phyloP scores from a whole-genome alignment of 2,113 vertebrate species.

The Petrocephalus microphthalmus region DNA sequence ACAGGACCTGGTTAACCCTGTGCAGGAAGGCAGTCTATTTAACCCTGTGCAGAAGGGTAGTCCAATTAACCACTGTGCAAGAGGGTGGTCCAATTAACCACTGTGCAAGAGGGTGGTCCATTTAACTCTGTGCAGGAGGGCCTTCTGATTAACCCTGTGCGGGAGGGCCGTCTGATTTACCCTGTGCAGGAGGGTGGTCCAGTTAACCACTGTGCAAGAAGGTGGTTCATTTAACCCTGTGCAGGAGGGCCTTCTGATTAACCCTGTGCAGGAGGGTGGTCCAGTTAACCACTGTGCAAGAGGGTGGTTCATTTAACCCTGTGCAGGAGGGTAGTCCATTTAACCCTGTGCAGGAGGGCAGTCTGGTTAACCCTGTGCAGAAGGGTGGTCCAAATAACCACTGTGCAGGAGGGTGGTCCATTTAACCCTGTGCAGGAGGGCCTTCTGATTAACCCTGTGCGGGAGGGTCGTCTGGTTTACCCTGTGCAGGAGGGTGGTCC shows the following conservation, averaged over 20 bases:
- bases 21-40: too few species aligned
- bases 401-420: too few species aligned
- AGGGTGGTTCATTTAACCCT: too few species aligned
- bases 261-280: not conserved
- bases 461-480: too few species aligned
- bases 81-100: not conserved
- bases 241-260: not conserved
- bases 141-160: not conserved
- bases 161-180: too few species aligned
- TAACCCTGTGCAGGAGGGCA: too few species aligned
- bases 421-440: too few species aligned
- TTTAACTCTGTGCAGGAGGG: not conserved
- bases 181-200: not conserved
- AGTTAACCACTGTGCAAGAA: not conserved
- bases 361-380: too few species aligned
- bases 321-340: too few species aligned
- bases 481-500: not conserved
- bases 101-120: not conserved
- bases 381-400: too few species aligned
- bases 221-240: not conserved
- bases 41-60: not conserved
- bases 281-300: too few species aligned
- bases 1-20: not conserved
- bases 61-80: not conserved
- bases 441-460: too few species aligned